Conservation (phyloP, 2,113 vertebrate species). For the Lepus americanus region DNA sequence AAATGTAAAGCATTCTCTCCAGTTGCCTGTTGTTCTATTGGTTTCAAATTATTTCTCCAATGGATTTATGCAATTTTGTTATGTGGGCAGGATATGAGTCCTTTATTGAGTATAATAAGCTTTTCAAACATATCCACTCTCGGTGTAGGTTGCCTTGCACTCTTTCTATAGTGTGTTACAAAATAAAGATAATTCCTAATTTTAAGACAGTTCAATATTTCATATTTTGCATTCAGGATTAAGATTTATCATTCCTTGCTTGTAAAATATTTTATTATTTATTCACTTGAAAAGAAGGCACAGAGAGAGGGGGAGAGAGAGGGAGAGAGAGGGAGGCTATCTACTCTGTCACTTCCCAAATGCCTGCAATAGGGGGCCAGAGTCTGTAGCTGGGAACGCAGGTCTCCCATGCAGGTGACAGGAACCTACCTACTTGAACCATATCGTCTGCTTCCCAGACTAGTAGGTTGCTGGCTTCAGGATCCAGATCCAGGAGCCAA, state of each 20-base stretch:
- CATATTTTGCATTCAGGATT: not conserved
- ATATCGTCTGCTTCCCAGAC: no score
- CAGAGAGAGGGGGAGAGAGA: no score
- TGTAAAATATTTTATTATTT: not conserved
- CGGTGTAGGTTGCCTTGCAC: not conserved
- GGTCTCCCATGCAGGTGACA: no score
- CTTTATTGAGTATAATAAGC: not conserved
- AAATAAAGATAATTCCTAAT: not conserved
- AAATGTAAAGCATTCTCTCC: not conserved
- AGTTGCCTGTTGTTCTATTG: not conserved
- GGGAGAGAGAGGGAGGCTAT: no score
- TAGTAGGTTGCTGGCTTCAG: no score
- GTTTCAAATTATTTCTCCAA: not conserved
- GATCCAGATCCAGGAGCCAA: no score
- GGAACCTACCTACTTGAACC: no score
- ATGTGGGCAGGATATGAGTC: not conserved
- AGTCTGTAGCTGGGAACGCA: no score
- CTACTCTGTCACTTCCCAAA: no score
- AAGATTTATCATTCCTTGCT: not conserved
- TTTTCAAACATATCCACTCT: not conserved
- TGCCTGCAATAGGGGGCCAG: no score
- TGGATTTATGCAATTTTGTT: not conserved
- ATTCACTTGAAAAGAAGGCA: no score
- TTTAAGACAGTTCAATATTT: not conserved
- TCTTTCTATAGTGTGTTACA: not conserved